These are phyloP conservation scores for Physella acuta DNA, from an alignment of 1,140 invertebrate species.

Conservation along the genomic window DNA sequence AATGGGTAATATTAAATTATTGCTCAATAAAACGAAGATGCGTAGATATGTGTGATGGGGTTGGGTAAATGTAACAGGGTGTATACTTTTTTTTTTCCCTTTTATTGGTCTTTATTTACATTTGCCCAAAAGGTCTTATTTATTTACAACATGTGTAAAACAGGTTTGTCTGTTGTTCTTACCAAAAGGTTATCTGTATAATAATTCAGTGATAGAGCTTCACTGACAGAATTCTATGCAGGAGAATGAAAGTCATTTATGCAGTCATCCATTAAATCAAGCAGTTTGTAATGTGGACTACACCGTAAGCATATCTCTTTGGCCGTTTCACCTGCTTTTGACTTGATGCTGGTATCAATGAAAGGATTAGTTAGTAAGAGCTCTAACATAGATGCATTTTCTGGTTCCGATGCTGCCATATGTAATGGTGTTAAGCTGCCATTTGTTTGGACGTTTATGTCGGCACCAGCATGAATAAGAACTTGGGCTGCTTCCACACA, in stretches of 20 bases:
- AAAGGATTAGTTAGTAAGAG: constrained; percentile 76
- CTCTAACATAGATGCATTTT: constrained; percentile 72
- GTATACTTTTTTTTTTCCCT: too few relatives aligned
- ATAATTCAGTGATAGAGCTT: too few relatives aligned
- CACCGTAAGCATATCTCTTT: constrained; percentile 76
- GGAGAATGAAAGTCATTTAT: constrained; percentile 23
- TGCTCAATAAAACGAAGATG: too few relatives aligned
- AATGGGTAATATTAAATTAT: too few relatives aligned
- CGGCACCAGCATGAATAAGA: constrained; percentile 80
- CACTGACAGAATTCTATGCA: too few relatives aligned
- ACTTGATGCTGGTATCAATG: constrained; percentile 66
- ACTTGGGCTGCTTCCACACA: constrained; percentile 73
- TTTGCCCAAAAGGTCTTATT: too few relatives aligned
- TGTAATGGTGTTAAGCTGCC: constrained; percentile 66
- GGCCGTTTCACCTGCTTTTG: constrained; percentile 78
- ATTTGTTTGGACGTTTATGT: constrained; percentile 82
- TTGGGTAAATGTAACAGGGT: too few relatives aligned
- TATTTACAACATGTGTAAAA: too few relatives aligned
- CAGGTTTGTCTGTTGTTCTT: too few relatives aligned
- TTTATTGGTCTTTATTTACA: too few relatives aligned
- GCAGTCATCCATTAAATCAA: constrained; percentile 72
- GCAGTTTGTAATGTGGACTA: constrained; percentile 75
- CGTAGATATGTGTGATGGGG: too few relatives aligned
- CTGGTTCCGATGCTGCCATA: constrained; percentile 66
- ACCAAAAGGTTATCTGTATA: too few relatives aligned